Base-by-base conservation (phyloP, 1,140 invertebrate species). In the Microplitis demolitor region DNA sequence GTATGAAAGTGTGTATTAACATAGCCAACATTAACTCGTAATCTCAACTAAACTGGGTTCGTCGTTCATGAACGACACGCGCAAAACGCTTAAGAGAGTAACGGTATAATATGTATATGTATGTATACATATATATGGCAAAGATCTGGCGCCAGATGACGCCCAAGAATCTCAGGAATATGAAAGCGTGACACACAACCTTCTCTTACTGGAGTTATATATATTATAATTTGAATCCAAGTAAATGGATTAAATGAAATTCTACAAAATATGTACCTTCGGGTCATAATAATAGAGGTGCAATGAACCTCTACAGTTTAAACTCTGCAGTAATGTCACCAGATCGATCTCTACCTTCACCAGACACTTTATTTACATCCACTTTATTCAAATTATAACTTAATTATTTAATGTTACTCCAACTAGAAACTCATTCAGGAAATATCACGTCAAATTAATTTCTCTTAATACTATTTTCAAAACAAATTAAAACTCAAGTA, bases 161-260 rank as follows among this genome's bases (percentile, higher is more conserved):
- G 50, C 51, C 13, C 66, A 6, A 34, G 50, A 54, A 56, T 56
- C 16, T 45, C 62, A 31, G 13, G 62, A 34, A 51, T 56, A 45
- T 33, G 8, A 14, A 56, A 14, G 60, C 24, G 24, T 33, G 60
- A 31, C 24, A 34, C 8, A 33, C 11, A 33, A 33, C 60, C 33
- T 34, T 61, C 31, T 56, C 3, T 56, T 58, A 11, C 54, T 45
- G 11, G 50, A 45, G 39, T 5, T 45, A 45, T 45, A n/a, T 11
- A 70, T 45, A 66, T 70, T 70, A 24, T 69, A 66, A 74, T 70
- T 69, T 24, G 34, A 67, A 73, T 73, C 66, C 60, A 11, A 61
- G 66, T 62, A 73, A 73, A 73, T 69, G 72, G 66, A 73, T 64
- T 54, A 68, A 68, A 64, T 64, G 50, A 54, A 73, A 73, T 63